Conservation (phyloP, 2,797 vertebrate species). For the Iguana delicatissima region DNA sequence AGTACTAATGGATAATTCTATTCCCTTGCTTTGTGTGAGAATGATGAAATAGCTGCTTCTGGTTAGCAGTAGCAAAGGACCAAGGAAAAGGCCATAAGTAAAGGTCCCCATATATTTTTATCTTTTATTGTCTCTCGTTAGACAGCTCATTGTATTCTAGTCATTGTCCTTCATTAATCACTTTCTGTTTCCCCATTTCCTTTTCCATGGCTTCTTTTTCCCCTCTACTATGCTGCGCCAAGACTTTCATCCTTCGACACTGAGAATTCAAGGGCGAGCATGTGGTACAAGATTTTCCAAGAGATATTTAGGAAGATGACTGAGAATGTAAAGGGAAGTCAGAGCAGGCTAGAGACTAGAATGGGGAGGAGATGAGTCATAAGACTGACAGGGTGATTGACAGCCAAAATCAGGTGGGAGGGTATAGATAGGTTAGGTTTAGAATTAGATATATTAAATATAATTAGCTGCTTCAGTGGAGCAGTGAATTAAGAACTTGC, state of each 20-base stretch:
- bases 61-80: neutral
- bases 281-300: neutral
- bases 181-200: neutral
- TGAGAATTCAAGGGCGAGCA: constrained; percentile 14
- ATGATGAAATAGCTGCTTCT: neutral
- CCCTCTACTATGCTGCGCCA: neutral
- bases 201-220: neutral
- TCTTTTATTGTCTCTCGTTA: neutral
- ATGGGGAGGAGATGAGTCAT: constrained; percentile 2
- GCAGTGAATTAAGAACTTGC: constrained; percentile 29
- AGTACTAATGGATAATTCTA: neutral
- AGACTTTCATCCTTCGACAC: neutral
- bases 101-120: neutral
- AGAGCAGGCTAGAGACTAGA: neutral
- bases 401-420: constrained; percentile 11
- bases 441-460: constrained; percentile 35
- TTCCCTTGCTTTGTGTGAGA: neutral
- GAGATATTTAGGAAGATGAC: constrained; percentile 11
- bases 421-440: neutral
- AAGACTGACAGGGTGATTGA: constrained; percentile 12
- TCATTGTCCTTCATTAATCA: neutral
- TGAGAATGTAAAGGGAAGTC: constrained; percentile 5
- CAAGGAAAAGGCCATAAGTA: neutral
- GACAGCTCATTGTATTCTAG: neutral
- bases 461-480: constrained; percentile 35